phyloP scores from a whole-genome alignment of 2,888 invertebrate species.

The Lycophotia porphyrea region DNA sequence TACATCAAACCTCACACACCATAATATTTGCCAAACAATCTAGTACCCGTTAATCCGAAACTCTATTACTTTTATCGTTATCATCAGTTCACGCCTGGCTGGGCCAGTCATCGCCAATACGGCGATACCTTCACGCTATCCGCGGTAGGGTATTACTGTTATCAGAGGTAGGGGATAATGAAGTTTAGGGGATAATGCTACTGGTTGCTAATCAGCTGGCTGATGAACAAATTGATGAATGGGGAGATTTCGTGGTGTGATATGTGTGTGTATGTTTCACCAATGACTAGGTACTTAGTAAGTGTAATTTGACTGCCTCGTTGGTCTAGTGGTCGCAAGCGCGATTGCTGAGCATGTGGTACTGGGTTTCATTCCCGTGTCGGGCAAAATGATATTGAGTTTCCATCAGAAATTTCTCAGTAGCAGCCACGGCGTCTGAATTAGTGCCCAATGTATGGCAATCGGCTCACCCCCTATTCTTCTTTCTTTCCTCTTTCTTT shows the following conservation, averaged over 20 bases:
- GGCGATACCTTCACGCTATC: slow-evolving; percentile 38
- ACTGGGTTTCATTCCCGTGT: too few species aligned
- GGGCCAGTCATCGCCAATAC: slow-evolving; percentile 50
- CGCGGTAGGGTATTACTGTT: slow-evolving; percentile 34
- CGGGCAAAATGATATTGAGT: too few species aligned
- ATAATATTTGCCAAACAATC: slow-evolving; percentile 56
- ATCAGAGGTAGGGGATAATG: slow-evolving; percentile 39
- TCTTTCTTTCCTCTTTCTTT: too few species aligned
- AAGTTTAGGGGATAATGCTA: slow-evolving; percentile 28
- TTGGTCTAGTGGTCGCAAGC: too few species aligned
- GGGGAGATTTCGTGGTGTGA: slow-evolving; percentile 1
- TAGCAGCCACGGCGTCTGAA: too few species aligned
- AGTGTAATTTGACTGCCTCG: too few species aligned
- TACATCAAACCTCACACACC: slow-evolving; percentile 27
- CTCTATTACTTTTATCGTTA: slow-evolving; percentile 80
- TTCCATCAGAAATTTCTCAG: too few species aligned
- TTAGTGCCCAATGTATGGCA: too few species aligned
- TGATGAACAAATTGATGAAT: slow-evolving; percentile 51
- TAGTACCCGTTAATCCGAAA: slow-evolving; percentile 73
- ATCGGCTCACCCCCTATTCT: too few species aligned
- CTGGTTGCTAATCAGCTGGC: slow-evolving; percentile 42
- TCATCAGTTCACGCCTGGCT: slow-evolving; percentile 71
- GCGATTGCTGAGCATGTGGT: too few species aligned
- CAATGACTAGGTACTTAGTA: not conserved
- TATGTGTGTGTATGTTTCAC: not conserved